Evolutionary conservation across 1,140 invertebrate genomes (phyloP).

Genomic region (Ladona fulva): DNA sequence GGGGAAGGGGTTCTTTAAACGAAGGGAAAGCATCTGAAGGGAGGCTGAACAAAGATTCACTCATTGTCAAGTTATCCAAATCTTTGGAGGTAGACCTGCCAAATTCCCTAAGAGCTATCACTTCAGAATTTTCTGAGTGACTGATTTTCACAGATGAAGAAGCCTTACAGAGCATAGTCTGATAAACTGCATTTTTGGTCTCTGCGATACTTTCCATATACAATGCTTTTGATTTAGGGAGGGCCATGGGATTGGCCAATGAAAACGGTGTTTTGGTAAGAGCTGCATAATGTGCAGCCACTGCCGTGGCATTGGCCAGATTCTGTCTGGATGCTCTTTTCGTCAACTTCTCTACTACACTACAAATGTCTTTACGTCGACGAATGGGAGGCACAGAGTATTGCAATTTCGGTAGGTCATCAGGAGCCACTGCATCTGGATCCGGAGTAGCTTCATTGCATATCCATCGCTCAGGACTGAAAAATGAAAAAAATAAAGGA

Average conservation of each 20-base stretch:
- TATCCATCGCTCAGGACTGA: background rate
- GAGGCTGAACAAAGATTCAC: too few species aligned
- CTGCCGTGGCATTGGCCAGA: constrained; percentile 38
- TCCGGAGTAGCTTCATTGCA: background rate
- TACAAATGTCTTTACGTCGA: constrained; percentile 13
- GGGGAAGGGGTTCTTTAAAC: background rate
- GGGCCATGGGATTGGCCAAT: background rate
- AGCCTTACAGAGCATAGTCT: background rate
- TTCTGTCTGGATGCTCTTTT: constrained; percentile 30
- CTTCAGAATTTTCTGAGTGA: background rate
- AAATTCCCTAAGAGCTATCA: background rate
- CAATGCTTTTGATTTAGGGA: background rate
- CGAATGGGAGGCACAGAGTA: background rate
- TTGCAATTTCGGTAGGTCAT: background rate
- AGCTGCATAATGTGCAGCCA: background rate
- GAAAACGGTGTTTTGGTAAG: background rate
- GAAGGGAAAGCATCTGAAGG: too few species aligned
- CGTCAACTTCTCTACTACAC: constrained; percentile 16
- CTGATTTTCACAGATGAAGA: background rate
- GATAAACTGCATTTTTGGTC: constrained; percentile 15
- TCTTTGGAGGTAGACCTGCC: background rate
- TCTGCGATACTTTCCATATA: background rate
- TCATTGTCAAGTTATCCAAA: too few species aligned
- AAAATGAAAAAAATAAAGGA: background rate
- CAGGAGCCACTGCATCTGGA: background rate